Base-by-base conservation (phyloP, 35 echinoderm and acorn worm genomes). In the Heliocidaris erythrogramma region DNA sequence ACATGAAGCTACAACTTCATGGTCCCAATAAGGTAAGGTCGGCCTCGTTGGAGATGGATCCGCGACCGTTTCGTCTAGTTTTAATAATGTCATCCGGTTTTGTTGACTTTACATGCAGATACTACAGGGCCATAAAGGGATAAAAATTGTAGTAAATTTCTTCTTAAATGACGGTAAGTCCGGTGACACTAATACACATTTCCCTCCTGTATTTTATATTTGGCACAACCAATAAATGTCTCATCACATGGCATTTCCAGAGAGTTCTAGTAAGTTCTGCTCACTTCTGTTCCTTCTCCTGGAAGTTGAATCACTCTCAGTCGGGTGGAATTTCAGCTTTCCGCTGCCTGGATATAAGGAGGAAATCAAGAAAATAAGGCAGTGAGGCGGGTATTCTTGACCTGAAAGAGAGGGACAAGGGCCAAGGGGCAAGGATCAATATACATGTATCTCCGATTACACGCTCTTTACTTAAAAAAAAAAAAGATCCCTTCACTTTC, bases 251-350 rank as follows among this genome's bases (percentile, higher is more conserved):
- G 14, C n/a, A n/a, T 78, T 78, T 78, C 21, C 65, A 78, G 65
- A 78, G 65, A 78, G 65, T 78, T 21, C 27, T 7, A 78, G 65
- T 78, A 7, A 78, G 18, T 78, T 78, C 17, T 21, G 65, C 65
- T 78, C 24, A n/a, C 87, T 48, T 89, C 12, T 89, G 12, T 89
- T 47, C 47, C 87, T 89, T 89, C 87, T 89, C 87, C 87, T 48
- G 47, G 87, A 47, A 89, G 87, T 32, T 89, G 87, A 89, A 47
- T 89, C 87, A 89, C 87, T 13, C 86, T 89, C 32, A 89, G 47
- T 89, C 87, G 31, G 87, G 87, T 32, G 87, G 87, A 89, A 89
- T 89, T 89, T 89, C 87, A 47, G 87, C 47, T 48, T 89, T 89
- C 87, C 87, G 31, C 87, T 89, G 87, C 87, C 87, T 89, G 87